Conservation (phyloP, 2,113 vertebrate species). For the Bubo bubo region DNA sequence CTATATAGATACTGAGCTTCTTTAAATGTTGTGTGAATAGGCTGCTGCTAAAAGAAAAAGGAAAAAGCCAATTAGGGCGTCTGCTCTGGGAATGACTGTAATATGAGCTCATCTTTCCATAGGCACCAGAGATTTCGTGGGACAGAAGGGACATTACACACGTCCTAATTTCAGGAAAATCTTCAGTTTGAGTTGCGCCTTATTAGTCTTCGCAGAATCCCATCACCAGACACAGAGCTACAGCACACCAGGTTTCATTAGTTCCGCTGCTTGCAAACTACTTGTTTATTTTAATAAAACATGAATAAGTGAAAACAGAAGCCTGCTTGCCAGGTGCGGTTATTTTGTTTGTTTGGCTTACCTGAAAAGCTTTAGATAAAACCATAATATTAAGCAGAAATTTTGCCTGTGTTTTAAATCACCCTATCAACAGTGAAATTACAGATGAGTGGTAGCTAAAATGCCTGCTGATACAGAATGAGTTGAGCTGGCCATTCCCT, state of each 20-base stretch:
- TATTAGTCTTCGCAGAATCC: conserved; percentile 2
- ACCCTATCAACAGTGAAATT: conserved; percentile 47
- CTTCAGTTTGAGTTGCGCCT: not conserved
- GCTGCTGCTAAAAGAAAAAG: not conserved
- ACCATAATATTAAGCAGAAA: conserved; percentile 56
- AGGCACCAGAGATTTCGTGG: not conserved
- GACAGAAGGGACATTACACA: conserved; percentile 11
- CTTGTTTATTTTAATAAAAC: conserved; percentile 18
- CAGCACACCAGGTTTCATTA: conserved; percentile 11
- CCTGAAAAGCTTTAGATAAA: not conserved
- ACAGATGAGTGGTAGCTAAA: conserved; percentile 34
- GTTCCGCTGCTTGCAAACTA: not conserved
- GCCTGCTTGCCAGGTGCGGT: conserved; percentile 5
- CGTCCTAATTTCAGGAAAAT: conserved; percentile 42
- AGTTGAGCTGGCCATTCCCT: conserved; percentile 16
- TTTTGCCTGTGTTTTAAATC: conserved; percentile 68
- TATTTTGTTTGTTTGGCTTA: not conserved
- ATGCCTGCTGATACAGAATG: conserved; percentile 53
- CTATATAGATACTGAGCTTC: not conserved
- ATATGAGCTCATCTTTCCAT: conserved; percentile 28
- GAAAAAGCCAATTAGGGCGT: not conserved
- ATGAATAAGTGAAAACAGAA: not conserved
- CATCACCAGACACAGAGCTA: not conserved
- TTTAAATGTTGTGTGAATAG: not conserved
- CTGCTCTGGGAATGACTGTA: conserved; percentile 25